phyloP scores from a whole-genome alignment of 2,797 vertebrate genomes.

The Urophycis tenuis region DNA sequence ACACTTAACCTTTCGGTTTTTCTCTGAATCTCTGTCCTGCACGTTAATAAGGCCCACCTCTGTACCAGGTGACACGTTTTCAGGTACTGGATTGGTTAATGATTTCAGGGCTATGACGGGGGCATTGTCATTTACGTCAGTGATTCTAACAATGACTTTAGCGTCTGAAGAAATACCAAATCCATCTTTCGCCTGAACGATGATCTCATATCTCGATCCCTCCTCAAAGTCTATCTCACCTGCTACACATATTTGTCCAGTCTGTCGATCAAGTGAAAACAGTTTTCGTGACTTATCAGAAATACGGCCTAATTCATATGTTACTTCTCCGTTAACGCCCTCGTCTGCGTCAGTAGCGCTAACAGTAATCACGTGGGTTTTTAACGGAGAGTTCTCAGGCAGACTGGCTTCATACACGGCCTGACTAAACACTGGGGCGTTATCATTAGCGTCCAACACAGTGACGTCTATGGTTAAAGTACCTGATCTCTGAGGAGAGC shows the following conservation, averaged over 20 bases:
- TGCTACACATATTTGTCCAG: slow-evolving; percentile 47
- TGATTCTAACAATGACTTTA: slow-evolving; percentile 58
- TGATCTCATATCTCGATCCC: slow-evolving; percentile 56
- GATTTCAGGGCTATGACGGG: slow-evolving; percentile 68
- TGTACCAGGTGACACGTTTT: slow-evolving; percentile 54
- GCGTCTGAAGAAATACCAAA: slow-evolving; percentile 60
- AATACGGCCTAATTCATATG: slow-evolving; percentile 9
- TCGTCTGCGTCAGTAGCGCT: slow-evolving; percentile 2
- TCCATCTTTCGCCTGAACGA: slow-evolving; percentile 67
- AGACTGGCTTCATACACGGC: slow-evolving; percentile 16
- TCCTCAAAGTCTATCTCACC: slow-evolving; percentile 58
- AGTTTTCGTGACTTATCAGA: slow-evolving; percentile 42
- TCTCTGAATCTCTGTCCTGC: slow-evolving; percentile 65
- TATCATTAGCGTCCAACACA: slow-evolving; percentile 63
- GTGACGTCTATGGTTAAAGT: slow-evolving; percentile 50
- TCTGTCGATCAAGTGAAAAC: slow-evolving; percentile 67
- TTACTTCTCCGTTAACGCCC: slow-evolving; percentile 10
- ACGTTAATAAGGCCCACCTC: slow-evolving; percentile 66
- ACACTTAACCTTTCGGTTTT: slow-evolving; percentile 62
- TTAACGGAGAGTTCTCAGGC: neutral
- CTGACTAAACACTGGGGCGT: slow-evolving; percentile 40
- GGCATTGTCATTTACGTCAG: slow-evolving; percentile 75
- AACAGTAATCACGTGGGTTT: neutral
- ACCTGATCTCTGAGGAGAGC: slow-evolving; percentile 60
- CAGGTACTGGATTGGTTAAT: slow-evolving; percentile 57